A percentile compares a stretch with the other conserved stretches of the same genome.
phyloP scores from a whole-genome alignment of 35 echinoderm and acorn worm species.

The Hemicentrotus pulcherrimus region DNA sequence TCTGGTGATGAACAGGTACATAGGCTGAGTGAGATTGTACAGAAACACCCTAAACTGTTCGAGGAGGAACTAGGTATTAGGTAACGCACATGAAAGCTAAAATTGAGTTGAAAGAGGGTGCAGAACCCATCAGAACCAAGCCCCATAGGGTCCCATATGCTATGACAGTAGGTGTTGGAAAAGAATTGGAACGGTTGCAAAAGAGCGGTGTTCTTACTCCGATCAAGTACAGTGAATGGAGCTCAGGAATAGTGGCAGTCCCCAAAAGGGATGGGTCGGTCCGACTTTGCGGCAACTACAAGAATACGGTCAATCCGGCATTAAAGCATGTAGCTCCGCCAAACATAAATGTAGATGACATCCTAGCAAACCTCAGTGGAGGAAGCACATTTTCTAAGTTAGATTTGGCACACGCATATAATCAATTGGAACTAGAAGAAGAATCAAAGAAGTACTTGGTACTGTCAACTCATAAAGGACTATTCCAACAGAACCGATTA shows the following conservation, averaged over 20 bases:
- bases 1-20: not conserved
- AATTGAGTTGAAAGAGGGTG: not conserved
- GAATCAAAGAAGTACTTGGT: slow-evolving; percentile 44
- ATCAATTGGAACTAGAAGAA: slow-evolving; percentile 61
- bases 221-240: slow-evolving; percentile 57
- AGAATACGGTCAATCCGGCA: slow-evolving; percentile 51
- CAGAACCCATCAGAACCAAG: slow-evolving; percentile 14
- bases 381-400: slow-evolving; percentile 53
- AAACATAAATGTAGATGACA: slow-evolving; percentile 65
- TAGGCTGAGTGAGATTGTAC: not conserved
- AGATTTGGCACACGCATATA: slow-evolving; percentile 60
- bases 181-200: slow-evolving; percentile 53
- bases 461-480: slow-evolving; percentile 49
- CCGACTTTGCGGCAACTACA: slow-evolving; percentile 67
- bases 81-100: slow-evolving; percentile 10
- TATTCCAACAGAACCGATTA: slow-evolving; percentile 61
- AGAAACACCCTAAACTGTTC: slow-evolving; percentile 33
- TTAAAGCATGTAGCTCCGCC: slow-evolving; percentile 60
- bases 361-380: slow-evolving; percentile 56
- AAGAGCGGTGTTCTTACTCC: slow-evolving; percentile 53
- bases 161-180: slow-evolving; percentile 39
- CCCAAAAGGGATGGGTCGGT: slow-evolving; percentile 57
- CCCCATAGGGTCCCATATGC: slow-evolving; percentile 53
- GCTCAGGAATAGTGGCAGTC: slow-evolving; percentile 40
- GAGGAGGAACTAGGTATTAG: not conserved